phyloP scores from a whole-genome alignment of 2,888 invertebrate species.

The Sarcophaga subvicina region DNA sequence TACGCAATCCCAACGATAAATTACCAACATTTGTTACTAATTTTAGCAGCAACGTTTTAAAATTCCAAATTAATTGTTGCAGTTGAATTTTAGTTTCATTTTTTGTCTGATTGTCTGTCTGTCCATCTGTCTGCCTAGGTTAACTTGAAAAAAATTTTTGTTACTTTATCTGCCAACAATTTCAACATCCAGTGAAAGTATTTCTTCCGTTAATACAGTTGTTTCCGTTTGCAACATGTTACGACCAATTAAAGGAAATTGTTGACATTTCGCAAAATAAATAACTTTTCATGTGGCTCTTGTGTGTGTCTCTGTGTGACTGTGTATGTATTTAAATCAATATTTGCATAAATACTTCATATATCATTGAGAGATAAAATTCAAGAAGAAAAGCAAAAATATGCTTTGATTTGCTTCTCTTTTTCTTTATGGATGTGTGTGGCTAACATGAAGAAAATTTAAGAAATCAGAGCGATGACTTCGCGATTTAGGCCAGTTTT shows the following conservation, averaged over 20 bases:
- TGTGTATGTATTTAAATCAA: constrained; percentile 14
- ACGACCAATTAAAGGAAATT: constrained; percentile 36
- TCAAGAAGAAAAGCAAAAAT: too few relatives aligned
- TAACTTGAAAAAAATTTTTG: too few relatives aligned
- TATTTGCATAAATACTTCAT: constrained; percentile 49
- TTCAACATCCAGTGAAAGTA: neutral
- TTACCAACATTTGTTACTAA: too few relatives aligned
- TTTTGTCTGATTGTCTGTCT: neutral
- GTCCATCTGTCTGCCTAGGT: neutral
- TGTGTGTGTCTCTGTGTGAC: constrained; percentile 6
- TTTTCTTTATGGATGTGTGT: too few relatives aligned
- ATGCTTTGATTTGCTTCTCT: too few relatives aligned
- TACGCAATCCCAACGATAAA: too few relatives aligned
- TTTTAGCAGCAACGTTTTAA: constrained; percentile 39
- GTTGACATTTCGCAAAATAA: constrained; percentile 43
- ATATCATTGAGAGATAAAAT: constrained; percentile 21
- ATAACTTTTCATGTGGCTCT: neutral
- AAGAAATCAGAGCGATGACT: too few relatives aligned
- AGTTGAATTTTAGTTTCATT: constrained; percentile 8
- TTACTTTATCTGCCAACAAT: neutral
- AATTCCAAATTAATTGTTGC: constrained; percentile 60
- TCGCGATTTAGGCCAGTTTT: too few relatives aligned
- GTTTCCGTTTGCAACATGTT: constrained; percentile 47
- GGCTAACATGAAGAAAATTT: too few relatives aligned
- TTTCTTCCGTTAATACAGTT: constrained; percentile 4